Base-by-base conservation (phyloP, 2,113 vertebrate genomes). In the Zosterops lateralis region DNA sequence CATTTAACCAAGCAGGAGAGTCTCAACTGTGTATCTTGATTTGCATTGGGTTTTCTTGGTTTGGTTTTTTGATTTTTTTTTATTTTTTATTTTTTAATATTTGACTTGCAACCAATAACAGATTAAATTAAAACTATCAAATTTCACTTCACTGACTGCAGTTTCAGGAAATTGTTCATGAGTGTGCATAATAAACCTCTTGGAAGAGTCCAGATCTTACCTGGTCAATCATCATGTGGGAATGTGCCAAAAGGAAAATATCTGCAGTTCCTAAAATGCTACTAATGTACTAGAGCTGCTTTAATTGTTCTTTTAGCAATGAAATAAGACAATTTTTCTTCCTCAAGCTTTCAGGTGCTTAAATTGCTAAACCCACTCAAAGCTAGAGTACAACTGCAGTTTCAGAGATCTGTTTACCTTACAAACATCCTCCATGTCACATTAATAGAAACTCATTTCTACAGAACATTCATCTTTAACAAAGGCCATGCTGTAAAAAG, bases 361-460 rank as follows among this genome's bases (percentile, higher is more conserved):
- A 38, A 75, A 85, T 90, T 90, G 84, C 79, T 87, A 86, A 88
- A 70, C 65, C 24, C 79, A 87, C 20, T 53, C 67, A 61, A 61
- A 91, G 67, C 48, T 84, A 24, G 9, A 42, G 32, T 38, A 81
- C 72, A 89, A 90, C 77, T 61, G 17, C 78, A 68, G 34, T 36
- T 89, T 76, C 58, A 80, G 93, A 76, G 66, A 47, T 61, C 38
- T 91, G 26, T 93, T 92, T 93, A 64, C 58, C 64, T 93, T 74
- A 89, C 12, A 40, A 90, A 84, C 51, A 89, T 79, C 74, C 78
- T 90, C 87, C 92, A 75, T 71, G 86, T 88, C 94, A 96, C 45
- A 84, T 89, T 91, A 94, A 95, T 10, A 76, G 94, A 97, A 97
- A 71, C 48, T 95, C 86, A 95, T 68, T 95, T 95, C 88, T 90